phyloP scores from a whole-genome alignment of 2,113 vertebrate species.

The Galeopterus variegatus region DNA sequence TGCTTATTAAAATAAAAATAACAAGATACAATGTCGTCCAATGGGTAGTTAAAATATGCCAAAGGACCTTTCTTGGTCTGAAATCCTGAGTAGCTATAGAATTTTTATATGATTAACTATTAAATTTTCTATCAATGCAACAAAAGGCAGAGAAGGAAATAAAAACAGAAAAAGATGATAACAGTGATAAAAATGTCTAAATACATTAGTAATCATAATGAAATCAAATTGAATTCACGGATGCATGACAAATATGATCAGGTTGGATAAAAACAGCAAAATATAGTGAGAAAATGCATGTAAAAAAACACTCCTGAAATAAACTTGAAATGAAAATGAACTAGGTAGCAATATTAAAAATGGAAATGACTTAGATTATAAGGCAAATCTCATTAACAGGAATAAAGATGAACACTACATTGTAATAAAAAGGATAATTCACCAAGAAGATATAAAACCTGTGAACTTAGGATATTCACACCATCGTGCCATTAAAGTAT shows the following conservation, averaged over 20 bases:
- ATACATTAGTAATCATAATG: not conserved
- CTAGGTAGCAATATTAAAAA: conserved; percentile 24
- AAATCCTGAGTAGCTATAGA: not conserved
- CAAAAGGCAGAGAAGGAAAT: not conserved
- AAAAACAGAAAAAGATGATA: not conserved
- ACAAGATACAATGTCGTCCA: not conserved
- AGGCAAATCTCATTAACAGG: conserved; percentile 19
- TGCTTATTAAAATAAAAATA: not conserved
- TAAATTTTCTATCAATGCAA: not conserved
- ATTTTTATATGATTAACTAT: not conserved
- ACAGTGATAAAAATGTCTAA: not conserved
- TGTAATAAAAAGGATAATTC: conserved; percentile 36
- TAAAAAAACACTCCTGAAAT: conserved; percentile 23
- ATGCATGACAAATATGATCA: not conserved
- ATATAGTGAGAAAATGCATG: not conserved
- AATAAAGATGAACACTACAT: not conserved
- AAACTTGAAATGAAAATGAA: conserved; percentile 31
- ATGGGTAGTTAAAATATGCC: not conserved
- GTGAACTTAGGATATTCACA: not conserved
- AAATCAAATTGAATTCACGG: not conserved
- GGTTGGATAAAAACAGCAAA: not conserved
- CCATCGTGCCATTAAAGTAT: not conserved
- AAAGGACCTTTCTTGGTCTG: not conserved
- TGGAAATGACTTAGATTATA: not conserved
- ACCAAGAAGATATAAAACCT: not conserved